These are phyloP conservation scores for Meloe dianella DNA, from an alignment of 2,888 invertebrate species.

Conservation along the genomic window DNA sequence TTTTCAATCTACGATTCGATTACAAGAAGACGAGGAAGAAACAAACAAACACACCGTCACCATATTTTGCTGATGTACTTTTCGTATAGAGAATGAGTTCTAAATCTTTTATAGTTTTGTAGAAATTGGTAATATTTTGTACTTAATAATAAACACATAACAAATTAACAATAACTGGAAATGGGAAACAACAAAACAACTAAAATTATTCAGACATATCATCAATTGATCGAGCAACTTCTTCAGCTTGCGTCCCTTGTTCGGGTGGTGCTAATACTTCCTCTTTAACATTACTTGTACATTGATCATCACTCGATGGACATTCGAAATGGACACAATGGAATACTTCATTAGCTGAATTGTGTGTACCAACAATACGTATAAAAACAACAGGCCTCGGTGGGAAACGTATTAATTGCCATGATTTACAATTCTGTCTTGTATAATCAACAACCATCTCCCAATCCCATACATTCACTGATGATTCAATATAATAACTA, in stretches of 20 bases:
- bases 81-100: background rate
- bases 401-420: constrained; percentile 90
- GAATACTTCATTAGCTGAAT: constrained; percentile 98
- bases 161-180: background rate
- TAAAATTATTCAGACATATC: constrained; percentile 19
- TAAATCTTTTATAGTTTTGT: background rate
- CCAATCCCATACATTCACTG: constrained; percentile 92
- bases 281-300: constrained; percentile 14
- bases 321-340: constrained; percentile 98
- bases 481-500: constrained; percentile 95
- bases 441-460: constrained; percentile 88
- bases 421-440: constrained; percentile 85
- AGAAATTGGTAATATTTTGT: background rate
- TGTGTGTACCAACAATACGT: constrained; percentile 93
- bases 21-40: too few species aligned
- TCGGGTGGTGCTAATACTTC: constrained; percentile 45
- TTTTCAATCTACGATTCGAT: too few species aligned
- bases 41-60: too few species aligned
- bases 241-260: constrained; percentile 56
- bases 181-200: background rate
- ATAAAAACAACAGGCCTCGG: constrained; percentile 90
- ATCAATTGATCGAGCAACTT: constrained; percentile 37
- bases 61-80: too few species aligned
- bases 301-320: constrained; percentile 70
- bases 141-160: background rate